A percentile compares a stretch with the other conserved stretches of the same genome.
phyloP scores from a whole-genome alignment of 2,113 vertebrate genomes.

The Otus sunia region DNA sequence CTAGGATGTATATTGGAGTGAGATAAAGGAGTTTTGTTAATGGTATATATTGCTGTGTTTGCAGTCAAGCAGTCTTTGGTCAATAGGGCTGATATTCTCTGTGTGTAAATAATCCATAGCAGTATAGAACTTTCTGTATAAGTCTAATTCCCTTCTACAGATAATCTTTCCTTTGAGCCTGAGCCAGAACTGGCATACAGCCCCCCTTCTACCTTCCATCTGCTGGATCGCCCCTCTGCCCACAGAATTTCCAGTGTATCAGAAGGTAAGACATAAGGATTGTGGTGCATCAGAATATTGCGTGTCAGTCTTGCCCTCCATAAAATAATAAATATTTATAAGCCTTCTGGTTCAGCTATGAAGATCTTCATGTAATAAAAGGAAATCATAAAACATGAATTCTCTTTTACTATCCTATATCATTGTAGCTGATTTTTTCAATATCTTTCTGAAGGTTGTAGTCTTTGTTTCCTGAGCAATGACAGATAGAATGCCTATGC shows the following conservation, averaged over 20 bases:
- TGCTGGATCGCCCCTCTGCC: not conserved
- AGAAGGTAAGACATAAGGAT: conserved; percentile 56
- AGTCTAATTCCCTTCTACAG: conserved; percentile 43
- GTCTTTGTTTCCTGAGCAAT: not conserved
- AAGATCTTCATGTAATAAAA: not conserved
- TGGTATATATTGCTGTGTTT: not conserved
- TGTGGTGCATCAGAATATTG: not conserved
- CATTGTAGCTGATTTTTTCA: not conserved
- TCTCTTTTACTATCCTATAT: not conserved
- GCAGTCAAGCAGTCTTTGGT: not conserved
- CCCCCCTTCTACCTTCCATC: not conserved
- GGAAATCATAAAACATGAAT: not conserved
- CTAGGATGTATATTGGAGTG: not conserved
- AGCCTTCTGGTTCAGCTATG: not conserved
- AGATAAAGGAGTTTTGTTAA: not conserved
- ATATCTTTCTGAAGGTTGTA: not conserved
- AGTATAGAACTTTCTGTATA: not conserved
- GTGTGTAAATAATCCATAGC: not conserved
- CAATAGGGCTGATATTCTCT: not conserved
- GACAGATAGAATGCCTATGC: not conserved
- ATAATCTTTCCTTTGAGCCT: conserved; percentile 57
- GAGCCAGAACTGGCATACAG: not conserved
- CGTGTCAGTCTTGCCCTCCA: not conserved
- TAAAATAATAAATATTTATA: not conserved
- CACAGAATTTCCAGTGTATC: not conserved